phyloP scores from a whole-genome alignment of 2,888 invertebrate species.

The Chloroclystis v-ata region DNA sequence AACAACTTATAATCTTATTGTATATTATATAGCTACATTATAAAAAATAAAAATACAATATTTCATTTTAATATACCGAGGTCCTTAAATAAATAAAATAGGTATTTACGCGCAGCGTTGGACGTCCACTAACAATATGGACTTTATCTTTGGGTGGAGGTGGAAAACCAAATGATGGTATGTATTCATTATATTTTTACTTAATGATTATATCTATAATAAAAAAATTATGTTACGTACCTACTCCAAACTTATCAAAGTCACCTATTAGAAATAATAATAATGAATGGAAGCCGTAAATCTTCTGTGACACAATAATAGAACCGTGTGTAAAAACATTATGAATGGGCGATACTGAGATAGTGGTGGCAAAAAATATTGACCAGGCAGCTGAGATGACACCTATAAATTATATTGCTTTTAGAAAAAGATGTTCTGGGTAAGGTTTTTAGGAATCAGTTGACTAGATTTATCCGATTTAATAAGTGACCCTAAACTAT shows the following conservation, averaged over 20 bases:
- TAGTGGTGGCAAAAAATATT: conserved; percentile 49
- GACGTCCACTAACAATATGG: no score
- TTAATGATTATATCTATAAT: not conserved
- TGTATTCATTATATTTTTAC: no score
- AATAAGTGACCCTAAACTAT: no score
- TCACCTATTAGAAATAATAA: not conserved
- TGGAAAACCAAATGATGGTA: no score
- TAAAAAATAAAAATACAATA: no score
- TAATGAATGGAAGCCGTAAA: conserved; percentile 22
- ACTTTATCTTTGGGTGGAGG: no score
- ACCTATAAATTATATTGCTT: conserved; percentile 54
- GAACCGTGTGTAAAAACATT: conserved; percentile 18
- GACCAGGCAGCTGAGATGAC: conserved; percentile 42
- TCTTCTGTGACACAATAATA: conserved; percentile 21
- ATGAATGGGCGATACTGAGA: conserved; percentile 31
- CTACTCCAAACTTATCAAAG: conserved; percentile 10
- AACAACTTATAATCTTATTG: no score
- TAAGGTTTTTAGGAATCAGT: conserved; percentile 1
- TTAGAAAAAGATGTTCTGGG: conserved; percentile 6
- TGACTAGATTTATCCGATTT: not conserved
- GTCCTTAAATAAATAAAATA: no score
- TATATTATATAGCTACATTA: no score
- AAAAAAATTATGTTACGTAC: not conserved
- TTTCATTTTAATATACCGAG: no score
- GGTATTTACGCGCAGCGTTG: no score